phyloP scores from a whole-genome alignment of 2,797 vertebrate species.

The Alauda arvensis region DNA sequence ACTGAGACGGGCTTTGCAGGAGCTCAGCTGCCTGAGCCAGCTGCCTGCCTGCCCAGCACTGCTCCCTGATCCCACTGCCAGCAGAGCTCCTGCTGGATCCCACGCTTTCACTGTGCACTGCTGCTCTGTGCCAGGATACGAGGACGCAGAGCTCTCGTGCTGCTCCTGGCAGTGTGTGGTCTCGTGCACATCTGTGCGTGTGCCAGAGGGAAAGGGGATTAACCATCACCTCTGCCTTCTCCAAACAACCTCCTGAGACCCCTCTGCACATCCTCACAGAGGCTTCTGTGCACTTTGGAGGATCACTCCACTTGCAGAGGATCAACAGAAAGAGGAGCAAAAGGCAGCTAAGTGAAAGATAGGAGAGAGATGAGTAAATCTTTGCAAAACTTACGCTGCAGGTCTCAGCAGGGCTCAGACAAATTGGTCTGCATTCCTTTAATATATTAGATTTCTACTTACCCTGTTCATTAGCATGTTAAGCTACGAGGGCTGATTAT shows the following conservation, averaged over 20 bases:
- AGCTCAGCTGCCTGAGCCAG: neutral
- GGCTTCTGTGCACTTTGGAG: neutral
- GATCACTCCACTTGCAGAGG: neutral
- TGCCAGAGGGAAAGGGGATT: neutral
- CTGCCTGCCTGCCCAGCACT: neutral
- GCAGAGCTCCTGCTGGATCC: neutral
- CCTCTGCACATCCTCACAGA: neutral
- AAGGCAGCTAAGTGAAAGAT: neutral
- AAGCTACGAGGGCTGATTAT: conserved; percentile 42
- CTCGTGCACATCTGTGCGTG: accelerated
- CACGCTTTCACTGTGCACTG: neutral
- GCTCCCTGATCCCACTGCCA: neutral
- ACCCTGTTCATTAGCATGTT: conserved; percentile 32
- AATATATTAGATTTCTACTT: conserved; percentile 33
- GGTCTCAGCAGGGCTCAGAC: conserved; percentile 46
- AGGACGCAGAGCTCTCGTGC: neutral
- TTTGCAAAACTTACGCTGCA: neutral
- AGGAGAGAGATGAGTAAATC: neutral
- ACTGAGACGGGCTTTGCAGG: neutral
- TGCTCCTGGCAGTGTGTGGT: neutral
- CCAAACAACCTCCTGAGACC: neutral
- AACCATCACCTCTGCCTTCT: neutral
- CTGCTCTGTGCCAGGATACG: neutral
- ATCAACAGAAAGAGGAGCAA: neutral
- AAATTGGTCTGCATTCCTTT: conserved; percentile 48